Conservation (phyloP, 1,140 invertebrate genomes). For the Pogonus chalceus region DNA sequence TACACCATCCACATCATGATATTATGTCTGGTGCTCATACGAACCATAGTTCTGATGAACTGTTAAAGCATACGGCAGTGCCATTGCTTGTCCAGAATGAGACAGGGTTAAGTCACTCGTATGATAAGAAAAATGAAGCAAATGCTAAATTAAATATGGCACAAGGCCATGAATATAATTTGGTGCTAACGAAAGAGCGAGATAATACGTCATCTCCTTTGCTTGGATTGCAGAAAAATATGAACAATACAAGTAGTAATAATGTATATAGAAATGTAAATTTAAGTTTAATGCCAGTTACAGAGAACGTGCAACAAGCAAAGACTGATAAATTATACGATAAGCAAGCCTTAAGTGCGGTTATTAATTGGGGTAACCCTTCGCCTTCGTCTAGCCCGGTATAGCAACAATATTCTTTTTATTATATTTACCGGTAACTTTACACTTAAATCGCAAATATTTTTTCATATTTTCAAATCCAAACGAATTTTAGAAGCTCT, state of each 20-base stretch:
- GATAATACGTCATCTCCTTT: neutral
- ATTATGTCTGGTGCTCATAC: neutral
- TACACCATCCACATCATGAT: neutral
- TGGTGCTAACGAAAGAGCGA: neutral
- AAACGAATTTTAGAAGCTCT: too few relatives aligned
- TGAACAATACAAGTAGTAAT: neutral
- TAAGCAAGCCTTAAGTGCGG: neutral
- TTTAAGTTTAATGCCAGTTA: neutral
- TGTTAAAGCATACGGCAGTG: conserved; percentile 13
- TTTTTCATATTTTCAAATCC: too few relatives aligned
- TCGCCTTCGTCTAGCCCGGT: neutral
- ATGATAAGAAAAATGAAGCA: conserved; percentile 22
- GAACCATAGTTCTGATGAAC: conserved; percentile 10
- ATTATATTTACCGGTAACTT: neutral
- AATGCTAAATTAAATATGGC: conserved; percentile 23
- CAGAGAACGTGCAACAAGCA: neutral
- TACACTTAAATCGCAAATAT: too few relatives aligned
- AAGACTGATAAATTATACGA: neutral
- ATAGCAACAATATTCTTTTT: neutral
- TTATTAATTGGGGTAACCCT: neutral
- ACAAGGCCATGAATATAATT: conserved; percentile 10
- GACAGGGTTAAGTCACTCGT: conserved; percentile 4
- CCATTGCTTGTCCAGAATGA: conserved; percentile 21
- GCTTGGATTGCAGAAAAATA: neutral
- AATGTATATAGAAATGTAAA: conserved; percentile 3